These are phyloP conservation scores for Cancer borealis DNA, from an alignment of 2,888 invertebrate genomes.

Conservation along the genomic window DNA sequence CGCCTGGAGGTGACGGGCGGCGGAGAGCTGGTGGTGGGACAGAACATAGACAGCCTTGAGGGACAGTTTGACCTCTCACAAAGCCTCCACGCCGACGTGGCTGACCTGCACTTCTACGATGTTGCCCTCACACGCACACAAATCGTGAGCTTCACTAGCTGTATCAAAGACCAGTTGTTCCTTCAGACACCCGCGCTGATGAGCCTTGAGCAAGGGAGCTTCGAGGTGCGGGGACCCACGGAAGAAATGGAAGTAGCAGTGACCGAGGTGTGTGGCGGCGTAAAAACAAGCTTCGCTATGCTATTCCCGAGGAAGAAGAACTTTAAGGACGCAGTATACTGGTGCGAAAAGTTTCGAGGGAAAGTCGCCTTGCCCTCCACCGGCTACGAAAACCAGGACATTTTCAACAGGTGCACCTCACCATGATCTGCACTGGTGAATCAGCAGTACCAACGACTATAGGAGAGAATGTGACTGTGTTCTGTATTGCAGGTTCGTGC, in stretches of 20 bases:
- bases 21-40: neutral
- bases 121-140: neutral
- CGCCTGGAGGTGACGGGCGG: constrained; percentile 20
- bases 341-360: constrained; percentile 29
- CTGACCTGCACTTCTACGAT: constrained; percentile 16
- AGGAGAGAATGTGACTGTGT: neutral
- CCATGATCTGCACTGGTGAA: neutral
- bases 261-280: constrained; percentile 42
- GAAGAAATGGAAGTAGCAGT: neutral
- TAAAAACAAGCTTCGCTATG: neutral
- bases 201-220: constrained; percentile 1
- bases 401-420: constrained; percentile 18
- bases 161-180: neutral
- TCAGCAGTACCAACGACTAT: neutral
- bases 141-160: neutral
- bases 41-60: neutral
- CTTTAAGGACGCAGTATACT: constrained; percentile 29
- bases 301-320: constrained; percentile 1
- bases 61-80: constrained; percentile 21
- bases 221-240: neutral
- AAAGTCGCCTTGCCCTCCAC: constrained; percentile 3
- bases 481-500: constrained; percentile 36
- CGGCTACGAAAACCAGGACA: constrained; percentile 16
- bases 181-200: neutral
- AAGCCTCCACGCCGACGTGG: constrained; percentile 36